These are phyloP conservation scores for Meriones unguiculatus DNA, from an alignment of 2,113 vertebrate species.

Conservation along the genomic window DNA sequence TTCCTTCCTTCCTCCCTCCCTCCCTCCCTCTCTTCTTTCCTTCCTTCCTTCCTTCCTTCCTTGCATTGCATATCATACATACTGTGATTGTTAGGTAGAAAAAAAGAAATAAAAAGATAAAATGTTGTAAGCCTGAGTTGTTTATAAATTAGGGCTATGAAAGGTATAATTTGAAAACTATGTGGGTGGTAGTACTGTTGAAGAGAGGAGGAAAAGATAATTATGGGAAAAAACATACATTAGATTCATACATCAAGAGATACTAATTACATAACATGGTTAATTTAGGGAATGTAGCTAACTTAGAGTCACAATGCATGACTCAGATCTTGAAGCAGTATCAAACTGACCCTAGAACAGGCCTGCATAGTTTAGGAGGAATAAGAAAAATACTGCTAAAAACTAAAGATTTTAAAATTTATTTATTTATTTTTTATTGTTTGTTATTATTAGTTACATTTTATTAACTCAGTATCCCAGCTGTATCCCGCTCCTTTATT, in stretches of 20 bases:
- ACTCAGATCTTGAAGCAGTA: constrained; percentile 45
- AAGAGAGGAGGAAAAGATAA: constrained; percentile 68
- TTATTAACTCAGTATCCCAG: too few species aligned
- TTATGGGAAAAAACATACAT: constrained; percentile 43
- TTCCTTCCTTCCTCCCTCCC: background rate
- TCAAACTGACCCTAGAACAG: constrained; percentile 24
- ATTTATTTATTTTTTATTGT: too few species aligned
- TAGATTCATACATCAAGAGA: constrained; percentile 49
- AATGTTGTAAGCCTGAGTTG: constrained; percentile 21
- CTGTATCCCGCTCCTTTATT: too few species aligned
- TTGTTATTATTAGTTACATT: too few species aligned
- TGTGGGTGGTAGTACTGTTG: constrained; percentile 70
- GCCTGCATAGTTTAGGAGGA: background rate
- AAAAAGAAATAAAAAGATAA: background rate
- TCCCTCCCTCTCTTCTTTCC: too few species aligned
- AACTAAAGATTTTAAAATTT: background rate
- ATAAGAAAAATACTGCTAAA: background rate
- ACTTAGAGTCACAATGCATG: constrained; percentile 25
- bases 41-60: background rate
- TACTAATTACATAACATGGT: constrained; percentile 68
- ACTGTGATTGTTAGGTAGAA: background rate
- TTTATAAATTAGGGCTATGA: constrained; percentile 49
- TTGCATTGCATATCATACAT: background rate
- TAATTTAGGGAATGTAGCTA: constrained; percentile 71
- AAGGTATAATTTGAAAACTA: constrained; percentile 69